These are phyloP conservation scores for Bergia puertoricense DNA, from an alignment of 92 coral and sea anemone species.

Conservation along the genomic window DNA sequence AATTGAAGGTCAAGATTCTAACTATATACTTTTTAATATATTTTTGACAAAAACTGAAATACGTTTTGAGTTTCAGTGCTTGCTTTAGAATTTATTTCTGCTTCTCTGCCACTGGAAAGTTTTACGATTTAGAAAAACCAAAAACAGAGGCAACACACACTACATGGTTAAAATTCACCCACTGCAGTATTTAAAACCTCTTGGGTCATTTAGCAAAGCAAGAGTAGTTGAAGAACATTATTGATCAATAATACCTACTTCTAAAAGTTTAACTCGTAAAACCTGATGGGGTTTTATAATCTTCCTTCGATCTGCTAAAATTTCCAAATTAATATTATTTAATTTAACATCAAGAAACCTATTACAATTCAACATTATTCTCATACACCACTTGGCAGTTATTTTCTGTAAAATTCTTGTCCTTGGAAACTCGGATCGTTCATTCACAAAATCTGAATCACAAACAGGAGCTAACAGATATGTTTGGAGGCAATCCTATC, in stretches of 20 bases:
- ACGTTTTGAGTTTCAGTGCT: no score
- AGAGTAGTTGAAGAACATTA: background rate
- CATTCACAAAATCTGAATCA: background rate
- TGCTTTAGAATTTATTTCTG: no score
- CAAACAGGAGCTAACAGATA: background rate
- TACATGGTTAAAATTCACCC: background rate
- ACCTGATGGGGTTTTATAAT: background rate
- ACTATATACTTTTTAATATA: no score
- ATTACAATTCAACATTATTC: background rate
- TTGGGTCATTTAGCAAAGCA: background rate
- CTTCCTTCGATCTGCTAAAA: background rate
- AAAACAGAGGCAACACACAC: no score
- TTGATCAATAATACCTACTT: background rate
- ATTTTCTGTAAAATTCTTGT: background rate
- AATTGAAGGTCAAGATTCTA: background rate
- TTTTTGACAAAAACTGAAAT: no score
- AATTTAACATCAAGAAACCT: slow-evolving; percentile 7
- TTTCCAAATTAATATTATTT: slow-evolving; percentile 1
- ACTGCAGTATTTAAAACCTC: background rate
- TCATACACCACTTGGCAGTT: background rate
- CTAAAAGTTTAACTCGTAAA: background rate
- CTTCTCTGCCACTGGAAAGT: no score
- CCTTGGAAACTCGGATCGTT: background rate
- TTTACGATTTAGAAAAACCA: no score
- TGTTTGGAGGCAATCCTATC: background rate